phyloP scores from a whole-genome alignment of 2,888 invertebrate species.

The Dicranocentrus wangi region DNA sequence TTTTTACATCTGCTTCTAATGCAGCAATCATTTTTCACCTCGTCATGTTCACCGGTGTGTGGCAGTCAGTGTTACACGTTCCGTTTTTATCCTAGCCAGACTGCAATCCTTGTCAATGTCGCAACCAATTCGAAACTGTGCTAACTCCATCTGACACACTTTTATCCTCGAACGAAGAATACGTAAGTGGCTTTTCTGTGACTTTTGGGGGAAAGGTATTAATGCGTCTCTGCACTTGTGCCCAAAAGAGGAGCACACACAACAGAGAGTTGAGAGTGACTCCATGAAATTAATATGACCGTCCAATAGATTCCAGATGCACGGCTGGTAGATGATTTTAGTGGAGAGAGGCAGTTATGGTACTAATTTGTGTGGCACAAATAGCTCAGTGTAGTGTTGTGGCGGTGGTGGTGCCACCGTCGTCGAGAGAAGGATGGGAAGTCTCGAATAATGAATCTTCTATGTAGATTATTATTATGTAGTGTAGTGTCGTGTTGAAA shows the following conservation, averaged over 20 bases:
- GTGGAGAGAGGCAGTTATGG: neutral
- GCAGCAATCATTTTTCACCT: neutral
- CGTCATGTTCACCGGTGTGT: neutral
- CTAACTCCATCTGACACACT: neutral
- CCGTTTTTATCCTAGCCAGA: neutral
- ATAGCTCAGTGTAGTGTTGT: neutral
- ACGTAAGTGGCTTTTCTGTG: neutral
- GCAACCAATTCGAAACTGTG: constrained; percentile 1
- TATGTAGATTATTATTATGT: neutral
- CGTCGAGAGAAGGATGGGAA: neutral
- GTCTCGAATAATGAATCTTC: neutral
- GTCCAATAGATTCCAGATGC: neutral
- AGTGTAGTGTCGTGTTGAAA: neutral
- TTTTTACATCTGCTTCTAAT: neutral
- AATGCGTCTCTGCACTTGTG: neutral
- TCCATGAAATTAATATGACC: neutral
- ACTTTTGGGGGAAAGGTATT: constrained; percentile 7
- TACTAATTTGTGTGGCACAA: constrained; percentile 1
- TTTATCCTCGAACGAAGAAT: neutral
- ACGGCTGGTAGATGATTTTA: neutral
- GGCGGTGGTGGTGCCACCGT: neutral
- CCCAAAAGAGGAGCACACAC: neutral
- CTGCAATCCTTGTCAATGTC: constrained; percentile 37
- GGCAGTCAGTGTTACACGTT: neutral
- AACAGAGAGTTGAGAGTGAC: too few relatives aligned